These are phyloP conservation scores for Zhengitettix transpicula DNA, from an alignment of 2,888 invertebrate genomes.

Conservation along the genomic window DNA sequence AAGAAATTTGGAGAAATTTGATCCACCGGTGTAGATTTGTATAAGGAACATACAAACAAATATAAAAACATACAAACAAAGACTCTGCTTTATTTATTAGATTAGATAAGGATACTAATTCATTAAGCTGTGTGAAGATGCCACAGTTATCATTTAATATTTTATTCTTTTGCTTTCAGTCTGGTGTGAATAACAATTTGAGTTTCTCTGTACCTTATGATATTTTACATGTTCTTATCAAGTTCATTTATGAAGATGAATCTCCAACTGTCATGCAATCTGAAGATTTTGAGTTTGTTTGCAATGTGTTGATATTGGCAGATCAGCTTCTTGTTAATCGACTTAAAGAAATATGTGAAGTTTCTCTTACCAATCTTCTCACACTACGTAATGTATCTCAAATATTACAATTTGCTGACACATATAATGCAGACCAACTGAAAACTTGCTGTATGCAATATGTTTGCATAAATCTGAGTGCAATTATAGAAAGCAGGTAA, in stretches of 20 bases:
- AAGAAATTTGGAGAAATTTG: too few species aligned
- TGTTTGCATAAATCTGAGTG: conserved; percentile 55
- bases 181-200: conserved; percentile 16
- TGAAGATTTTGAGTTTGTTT: conserved; percentile 51
- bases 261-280: conserved; percentile 38
- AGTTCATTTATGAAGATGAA: conserved; percentile 59
- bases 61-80: too few species aligned
- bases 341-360: conserved; percentile 55
- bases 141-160: not conserved
- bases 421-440: conserved; percentile 58
- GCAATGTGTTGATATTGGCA: conserved; percentile 57
- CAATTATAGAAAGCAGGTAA: conserved; percentile 47
- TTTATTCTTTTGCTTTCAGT: not conserved
- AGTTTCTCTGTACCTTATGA: conserved; percentile 41
- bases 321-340: conserved; percentile 62
- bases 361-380: conserved; percentile 43
- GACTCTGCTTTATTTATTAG: too few species aligned
- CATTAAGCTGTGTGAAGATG: too few species aligned
- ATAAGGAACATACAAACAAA: too few species aligned
- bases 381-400: conserved; percentile 61
- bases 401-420: conserved; percentile 54
- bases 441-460: conserved; percentile 60
- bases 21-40: too few species aligned
- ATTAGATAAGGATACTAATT: too few species aligned
- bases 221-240: conserved; percentile 47